These are phyloP conservation scores for Trichonephila inaurata DNA, from an alignment of 1,140 invertebrate genomes.

Conservation along the genomic window DNA sequence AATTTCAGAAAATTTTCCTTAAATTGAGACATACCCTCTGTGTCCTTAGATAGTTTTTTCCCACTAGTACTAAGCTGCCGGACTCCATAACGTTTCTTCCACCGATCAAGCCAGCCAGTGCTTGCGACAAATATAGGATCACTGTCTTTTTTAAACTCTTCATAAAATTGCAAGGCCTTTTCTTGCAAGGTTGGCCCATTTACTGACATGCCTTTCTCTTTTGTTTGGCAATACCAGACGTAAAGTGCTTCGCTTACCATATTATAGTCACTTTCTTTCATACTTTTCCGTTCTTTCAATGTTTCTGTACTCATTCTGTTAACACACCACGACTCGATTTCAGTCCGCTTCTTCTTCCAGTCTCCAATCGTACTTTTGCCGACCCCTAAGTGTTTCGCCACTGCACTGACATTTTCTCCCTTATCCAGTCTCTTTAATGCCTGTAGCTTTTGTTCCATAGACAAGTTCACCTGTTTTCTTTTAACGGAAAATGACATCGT, in stretches of 20 bases:
- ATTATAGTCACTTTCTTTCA: neutral
- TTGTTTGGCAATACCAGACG: neutral
- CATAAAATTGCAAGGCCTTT: neutral
- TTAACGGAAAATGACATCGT: neutral
- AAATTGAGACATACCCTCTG: neutral
- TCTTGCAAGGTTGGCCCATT: constrained; percentile 6
- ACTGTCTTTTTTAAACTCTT: neutral
- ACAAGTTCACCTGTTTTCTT: neutral
- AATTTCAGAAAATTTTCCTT: constrained; percentile 5
- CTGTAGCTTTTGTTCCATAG: neutral
- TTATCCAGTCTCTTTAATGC: neutral
- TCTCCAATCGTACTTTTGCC: neutral
- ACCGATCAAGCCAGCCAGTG: constrained; percentile 7
- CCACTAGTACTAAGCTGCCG: constrained; percentile 11
- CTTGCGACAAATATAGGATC: neutral
- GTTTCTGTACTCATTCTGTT: constrained; percentile 3
- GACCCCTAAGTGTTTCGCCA: neutral
- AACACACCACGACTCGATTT: constrained; percentile 33
- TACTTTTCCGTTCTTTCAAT: constrained; percentile 23
- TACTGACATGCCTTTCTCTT: neutral
- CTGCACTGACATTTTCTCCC: neutral
- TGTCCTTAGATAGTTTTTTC: neutral
- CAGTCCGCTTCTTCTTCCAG: neutral
- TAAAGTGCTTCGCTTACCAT: neutral
- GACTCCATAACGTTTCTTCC: constrained; percentile 2